Evolutionary conservation across 2,888 invertebrate genomes (phyloP), one percentile per base, ranked within the genome.

Genomic region (Platycnemis pennipes): DNA sequence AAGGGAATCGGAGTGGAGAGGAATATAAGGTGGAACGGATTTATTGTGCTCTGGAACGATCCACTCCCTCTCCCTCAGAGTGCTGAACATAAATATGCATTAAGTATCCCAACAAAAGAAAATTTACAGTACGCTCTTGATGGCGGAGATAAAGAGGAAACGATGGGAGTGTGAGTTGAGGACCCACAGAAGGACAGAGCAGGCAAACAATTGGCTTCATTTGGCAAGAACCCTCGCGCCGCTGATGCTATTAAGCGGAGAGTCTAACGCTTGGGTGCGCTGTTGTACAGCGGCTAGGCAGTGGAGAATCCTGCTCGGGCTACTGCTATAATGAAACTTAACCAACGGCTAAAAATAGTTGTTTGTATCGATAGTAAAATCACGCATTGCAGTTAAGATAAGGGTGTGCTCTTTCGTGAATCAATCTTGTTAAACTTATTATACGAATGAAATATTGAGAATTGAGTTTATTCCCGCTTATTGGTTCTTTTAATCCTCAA

Each of bases 71-170:
- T n/a, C n/a, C n/a, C n/a, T n/a, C 37, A 37, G 37, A 77, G 31
- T 7, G n/a, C 77, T 37, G 77, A 77, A 37, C 77, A 77, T 77
- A 77, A 77, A 77, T 77, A 77, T 77, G 77, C 77, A 77, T 77
- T 77, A 77, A 77, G 77, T 37, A 77, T 77, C 77, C 37, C 37
- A 77, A 77, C 77, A 77, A 77, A 77, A 77, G 77, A 37, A 77
- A 77, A 77, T 77, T 77, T 77, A 31, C 77, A 37, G 77, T 77
- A 77, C 37, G 4, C 77, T 77, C 77, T 77, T 77, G 91, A 56
- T 63, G 89, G 56, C 89, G 53, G 46, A 53, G 87, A 87, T 46
- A 46, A 87, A 87, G 46, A 87, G 89, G 91, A 91, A 77, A 77
- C 77, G 77, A 77, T 37, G 77, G 26, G 31, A 26, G 77, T 37